Evolutionary conservation across 2,888 invertebrate genomes (phyloP).

Genomic region (Anaspis maculata): DNA sequence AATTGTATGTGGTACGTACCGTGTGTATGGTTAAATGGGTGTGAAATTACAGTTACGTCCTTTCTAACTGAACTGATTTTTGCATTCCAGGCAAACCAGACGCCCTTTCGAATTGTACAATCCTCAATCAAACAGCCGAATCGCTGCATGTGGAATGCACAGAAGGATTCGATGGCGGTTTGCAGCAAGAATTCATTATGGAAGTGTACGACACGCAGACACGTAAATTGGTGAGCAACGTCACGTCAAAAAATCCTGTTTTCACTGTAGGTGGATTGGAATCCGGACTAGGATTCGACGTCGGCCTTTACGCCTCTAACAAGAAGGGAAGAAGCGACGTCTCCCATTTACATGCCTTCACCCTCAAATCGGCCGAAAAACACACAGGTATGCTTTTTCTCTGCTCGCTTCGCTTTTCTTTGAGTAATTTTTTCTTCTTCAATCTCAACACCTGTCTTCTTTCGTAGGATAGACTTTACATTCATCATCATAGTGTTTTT

Average conservation of each 20-base stretch:
- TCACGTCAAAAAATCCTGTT: conserved; percentile 50
- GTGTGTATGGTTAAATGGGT: too few species aligned
- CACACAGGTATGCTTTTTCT: conserved; percentile 55
- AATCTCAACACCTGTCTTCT: not conserved
- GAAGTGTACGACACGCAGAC: conserved; percentile 54
- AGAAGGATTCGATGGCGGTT: conserved; percentile 69
- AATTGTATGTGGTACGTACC: too few species aligned
- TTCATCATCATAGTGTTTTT: too few species aligned
- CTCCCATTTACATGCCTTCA: conserved; percentile 58
- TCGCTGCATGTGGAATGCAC: conserved; percentile 64
- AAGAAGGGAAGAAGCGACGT: conserved; percentile 63
- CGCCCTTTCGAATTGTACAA: conserved; percentile 61
- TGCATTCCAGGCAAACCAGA: conserved; percentile 59
- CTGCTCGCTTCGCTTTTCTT: too few species aligned
- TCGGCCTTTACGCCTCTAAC: conserved; percentile 62
- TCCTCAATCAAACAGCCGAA: conserved; percentile 64
- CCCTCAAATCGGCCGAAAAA: conserved; percentile 64
- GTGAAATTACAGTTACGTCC: not conserved
- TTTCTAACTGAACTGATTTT: not conserved
- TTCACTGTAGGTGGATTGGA: conserved; percentile 60
- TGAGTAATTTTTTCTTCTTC: not conserved
- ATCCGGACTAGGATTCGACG: conserved; percentile 60
- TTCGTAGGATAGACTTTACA: not conserved
- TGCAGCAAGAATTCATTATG: conserved; percentile 65
- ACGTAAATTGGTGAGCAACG: conserved; percentile 49